Base-by-base conservation (phyloP, 2,888 invertebrate species). In the Xestobium rufovillosum region DNA sequence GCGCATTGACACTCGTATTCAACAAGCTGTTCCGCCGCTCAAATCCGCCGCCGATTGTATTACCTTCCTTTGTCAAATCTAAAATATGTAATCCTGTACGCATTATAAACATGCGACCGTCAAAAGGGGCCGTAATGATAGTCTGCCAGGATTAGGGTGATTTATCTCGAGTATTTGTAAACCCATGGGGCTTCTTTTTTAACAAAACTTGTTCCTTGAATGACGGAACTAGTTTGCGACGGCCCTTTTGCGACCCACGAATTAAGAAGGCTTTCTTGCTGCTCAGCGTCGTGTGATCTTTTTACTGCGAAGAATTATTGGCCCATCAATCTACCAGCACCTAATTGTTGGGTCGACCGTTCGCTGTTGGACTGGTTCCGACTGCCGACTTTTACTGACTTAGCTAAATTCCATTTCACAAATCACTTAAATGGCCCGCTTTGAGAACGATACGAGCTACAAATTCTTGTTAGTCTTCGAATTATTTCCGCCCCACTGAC, bases 141-240 rank as follows among this genome's bases (percentile, higher is more conserved):
- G 55, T 53, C 51, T 45, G 42, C 47, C 50, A 42, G 56, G 59
- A 60, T 60, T 59, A 60, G 56, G 56, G 57, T 57, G 60, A 60
- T 61, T 60, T 60, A 60, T 60, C 56, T 60, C 52, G 55, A 60
- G 60, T 60, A 61, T 60, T 61, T 60, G 59, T 60, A 60, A 59
- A 59, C 57, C 55, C 44, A 54, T n/a, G 6, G n/a, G 23, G 6
- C n/a, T 19, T 19, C n/a, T 19, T 44, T 37, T 12, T 28, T 38
- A 26, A 38, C 36, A 34, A 39, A 32, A 42, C 44, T 40, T 40
- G 48, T 48, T 47, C 39, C 42, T 38, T 42, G 40, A 31, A n/a
- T 19, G 23, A n/a, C 23, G 23, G n/a, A 6, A n/a, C 23, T 8
- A 8, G 6, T 19, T 19, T 19, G 6, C 23, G 6, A 19, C 23